These are phyloP conservation scores for Brachypodius melanocephalos DNA, from an alignment of 2,113 vertebrate genomes.

Conservation along the genomic window DNA sequence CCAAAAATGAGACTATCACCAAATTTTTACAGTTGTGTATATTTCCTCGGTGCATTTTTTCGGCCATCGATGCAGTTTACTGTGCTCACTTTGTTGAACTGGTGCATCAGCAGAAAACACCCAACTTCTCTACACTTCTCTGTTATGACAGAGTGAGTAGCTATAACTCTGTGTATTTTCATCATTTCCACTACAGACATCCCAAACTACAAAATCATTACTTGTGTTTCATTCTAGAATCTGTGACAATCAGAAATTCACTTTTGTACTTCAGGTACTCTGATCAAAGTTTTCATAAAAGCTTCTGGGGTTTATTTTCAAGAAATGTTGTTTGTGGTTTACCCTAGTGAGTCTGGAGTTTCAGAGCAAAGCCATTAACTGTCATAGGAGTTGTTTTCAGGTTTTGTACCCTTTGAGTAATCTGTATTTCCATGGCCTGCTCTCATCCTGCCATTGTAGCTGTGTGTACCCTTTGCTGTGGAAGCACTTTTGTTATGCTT, in stretches of 20 bases:
- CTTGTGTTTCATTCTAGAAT: neutral
- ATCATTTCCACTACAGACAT: neutral
- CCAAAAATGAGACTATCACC: slow-evolving; percentile 99
- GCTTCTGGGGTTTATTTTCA: neutral
- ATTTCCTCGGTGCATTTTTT: slow-evolving; percentile 98
- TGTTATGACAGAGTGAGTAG: slow-evolving; percentile 95
- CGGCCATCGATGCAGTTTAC: slow-evolving; percentile 96
- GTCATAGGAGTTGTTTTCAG: neutral
- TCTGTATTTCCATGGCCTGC: neutral
- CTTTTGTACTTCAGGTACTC: neutral
- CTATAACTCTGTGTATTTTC: neutral
- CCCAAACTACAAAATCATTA: neutral
- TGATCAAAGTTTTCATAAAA: neutral
- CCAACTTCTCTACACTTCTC: slow-evolving; percentile 96
- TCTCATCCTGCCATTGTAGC: neutral
- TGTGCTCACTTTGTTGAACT: slow-evolving; percentile 97
- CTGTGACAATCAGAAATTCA: neutral
- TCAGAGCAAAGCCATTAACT: neutral
- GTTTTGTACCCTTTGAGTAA: neutral
- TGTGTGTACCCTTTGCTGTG: neutral
- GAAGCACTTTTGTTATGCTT: neutral
- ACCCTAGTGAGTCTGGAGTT: neutral
- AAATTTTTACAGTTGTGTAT: slow-evolving; percentile 98
- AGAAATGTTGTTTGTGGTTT: neutral
- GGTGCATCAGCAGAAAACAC: slow-evolving; percentile 97